Evolutionary conservation across 2,888 invertebrate species (phyloP), one percentile per base, ranked within the genome.

Genomic region (Aleiodes leptofemur): DNA sequence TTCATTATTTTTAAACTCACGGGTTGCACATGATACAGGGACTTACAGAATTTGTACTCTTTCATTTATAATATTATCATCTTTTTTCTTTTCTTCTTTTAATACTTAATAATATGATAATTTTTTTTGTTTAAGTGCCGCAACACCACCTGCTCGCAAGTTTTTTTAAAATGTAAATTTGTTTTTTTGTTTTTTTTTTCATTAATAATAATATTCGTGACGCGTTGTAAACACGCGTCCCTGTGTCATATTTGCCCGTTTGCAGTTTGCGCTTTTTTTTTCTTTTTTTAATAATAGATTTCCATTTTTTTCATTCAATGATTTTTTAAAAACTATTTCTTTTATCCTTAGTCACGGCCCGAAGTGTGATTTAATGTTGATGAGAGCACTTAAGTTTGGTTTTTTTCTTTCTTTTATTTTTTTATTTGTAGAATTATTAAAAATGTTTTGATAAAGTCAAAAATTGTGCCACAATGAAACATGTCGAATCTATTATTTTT

Each of bases 21-120:
- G 78, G 81, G 76, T 80, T 77, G 79, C 80, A 77, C 76, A 78
- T 74, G 77, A 78, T 80, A 74, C 77, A 84, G 91, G 92, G 92
- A 91, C 92, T 92, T 92, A 93, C 91, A 92, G 93, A 93, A 94
- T 94, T 94, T 94, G 94, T 94, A 94, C 94, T 94, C 92, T 93
- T 92, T 90, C 90, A 91, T 71, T 75, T 76, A 76, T 79, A 79
- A 69, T 79, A 64, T 50, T 75, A 69, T 66, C 48, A 69, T 76
- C 34, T 23, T 23, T 23, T 69, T 69, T 70, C 72, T 72, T 76
- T 66, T 68, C 56, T 57, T 72, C 16, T 69, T 80, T 51, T 69
- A 76, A 68, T 78, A 75, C 75, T 73, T 73, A 70, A 61, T 69
- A 73, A 59, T 72, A 71, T 78, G 57, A 70, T 73, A 74, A 69